Evolutionary conservation across 2,113 vertebrate genomes (phyloP).

Genomic region (Perca schrenkii): DNA sequence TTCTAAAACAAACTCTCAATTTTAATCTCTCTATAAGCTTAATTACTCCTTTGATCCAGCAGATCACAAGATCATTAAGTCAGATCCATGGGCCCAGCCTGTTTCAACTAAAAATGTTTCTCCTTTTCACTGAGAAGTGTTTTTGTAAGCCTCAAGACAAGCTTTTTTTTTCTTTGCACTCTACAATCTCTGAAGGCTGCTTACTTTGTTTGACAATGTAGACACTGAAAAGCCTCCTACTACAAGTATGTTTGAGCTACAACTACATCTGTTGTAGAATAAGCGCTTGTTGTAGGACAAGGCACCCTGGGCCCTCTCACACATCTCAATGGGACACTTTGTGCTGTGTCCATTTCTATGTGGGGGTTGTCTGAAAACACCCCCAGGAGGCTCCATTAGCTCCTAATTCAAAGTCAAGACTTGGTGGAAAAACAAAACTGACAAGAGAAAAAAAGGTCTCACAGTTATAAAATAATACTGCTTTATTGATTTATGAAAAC

Average conservation of each 20-base stretch:
- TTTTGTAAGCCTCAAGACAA: slow-evolving; percentile 32
- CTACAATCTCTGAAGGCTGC: slow-evolving; percentile 28
- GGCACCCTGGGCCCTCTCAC: slow-evolving; percentile 48
- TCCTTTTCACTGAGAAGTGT: slow-evolving; percentile 31
- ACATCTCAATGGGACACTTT: slow-evolving; percentile 73
- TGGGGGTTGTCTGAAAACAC: slow-evolving; percentile 48
- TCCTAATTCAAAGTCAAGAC: slow-evolving; percentile 40
- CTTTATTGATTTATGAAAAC: background rate
- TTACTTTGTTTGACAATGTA: slow-evolving; percentile 58
- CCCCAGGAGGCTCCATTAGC: slow-evolving; percentile 52
- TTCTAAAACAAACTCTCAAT: background rate
- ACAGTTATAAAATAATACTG: background rate
- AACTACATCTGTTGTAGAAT: slow-evolving; percentile 55
- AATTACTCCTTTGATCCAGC: slow-evolving; percentile 36
- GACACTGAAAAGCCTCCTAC: slow-evolving; percentile 73
- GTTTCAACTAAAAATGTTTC: slow-evolving; percentile 40
- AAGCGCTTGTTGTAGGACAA: slow-evolving; percentile 67
- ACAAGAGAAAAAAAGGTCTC: slow-evolving; percentile 9
- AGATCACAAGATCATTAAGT: slow-evolving; percentile 36
- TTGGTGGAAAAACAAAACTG: slow-evolving; percentile 17
- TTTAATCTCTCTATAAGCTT: background rate
- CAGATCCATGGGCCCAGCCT: slow-evolving; percentile 8
- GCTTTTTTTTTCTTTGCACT: slow-evolving; percentile 24
- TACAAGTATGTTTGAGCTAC: slow-evolving; percentile 67
- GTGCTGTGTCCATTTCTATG: slow-evolving; percentile 65